phyloP scores from a whole-genome alignment of 2,888 invertebrate genomes.

The Polietes domitor region DNA sequence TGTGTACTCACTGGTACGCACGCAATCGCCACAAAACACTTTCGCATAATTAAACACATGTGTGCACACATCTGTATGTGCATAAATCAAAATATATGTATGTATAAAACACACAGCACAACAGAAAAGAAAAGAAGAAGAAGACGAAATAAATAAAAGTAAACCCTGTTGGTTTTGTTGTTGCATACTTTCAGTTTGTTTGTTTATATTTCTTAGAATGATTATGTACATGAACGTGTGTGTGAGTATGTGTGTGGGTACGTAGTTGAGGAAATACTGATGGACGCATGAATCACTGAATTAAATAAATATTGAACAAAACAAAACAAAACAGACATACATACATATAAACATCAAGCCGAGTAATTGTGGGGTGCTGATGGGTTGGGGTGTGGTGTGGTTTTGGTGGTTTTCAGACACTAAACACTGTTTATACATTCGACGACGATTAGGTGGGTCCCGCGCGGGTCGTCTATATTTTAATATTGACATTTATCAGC shows the following conservation, averaged over 20 bases:
- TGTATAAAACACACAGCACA: neutral
- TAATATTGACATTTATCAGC: constrained; percentile 12
- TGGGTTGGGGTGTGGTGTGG: neutral
- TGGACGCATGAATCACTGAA: constrained; percentile 54
- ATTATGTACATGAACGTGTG: neutral
- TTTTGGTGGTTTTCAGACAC: no score
- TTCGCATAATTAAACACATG: neutral
- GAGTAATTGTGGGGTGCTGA: neutral
- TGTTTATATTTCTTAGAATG: constrained; percentile 58
- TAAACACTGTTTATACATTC: neutral
- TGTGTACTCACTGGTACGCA: neutral
- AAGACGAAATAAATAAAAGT: neutral
- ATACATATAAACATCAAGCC: constrained; percentile 22
- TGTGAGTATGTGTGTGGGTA: neutral
- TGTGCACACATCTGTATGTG: neutral
- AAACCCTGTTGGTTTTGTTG: neutral
- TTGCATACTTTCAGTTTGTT: constrained; percentile 33
- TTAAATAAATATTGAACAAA: constrained; percentile 24
- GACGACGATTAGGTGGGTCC: neutral
- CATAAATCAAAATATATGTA: neutral
- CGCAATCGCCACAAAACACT: neutral
- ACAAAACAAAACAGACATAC: constrained; percentile 18
- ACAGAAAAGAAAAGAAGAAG: neutral
- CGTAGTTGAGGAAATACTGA: constrained; percentile 41
- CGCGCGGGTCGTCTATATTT: neutral